Evolutionary conservation across 2,113 vertebrate species (phyloP).

Genomic region (Callochromis pleurospilus): DNA sequence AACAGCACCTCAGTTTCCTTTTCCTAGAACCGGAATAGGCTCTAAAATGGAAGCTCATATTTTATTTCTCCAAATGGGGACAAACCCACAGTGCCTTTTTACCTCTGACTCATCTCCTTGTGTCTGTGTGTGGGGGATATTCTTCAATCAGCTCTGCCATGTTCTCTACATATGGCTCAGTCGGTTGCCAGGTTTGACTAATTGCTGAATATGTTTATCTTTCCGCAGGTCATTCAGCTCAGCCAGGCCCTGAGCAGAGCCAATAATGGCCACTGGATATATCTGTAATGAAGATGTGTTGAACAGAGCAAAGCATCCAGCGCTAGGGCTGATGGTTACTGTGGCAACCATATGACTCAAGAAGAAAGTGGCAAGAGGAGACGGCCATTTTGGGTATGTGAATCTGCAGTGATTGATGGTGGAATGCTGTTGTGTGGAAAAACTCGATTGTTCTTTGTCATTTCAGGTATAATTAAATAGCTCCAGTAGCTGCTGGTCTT

Average conservation of each 20-base stretch:
- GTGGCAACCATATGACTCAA: conserved; percentile 30
- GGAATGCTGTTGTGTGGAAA: not conserved
- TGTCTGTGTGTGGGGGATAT: not conserved
- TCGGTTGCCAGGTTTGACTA: conserved; percentile 35
- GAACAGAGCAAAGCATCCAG: not conserved
- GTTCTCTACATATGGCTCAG: conserved; percentile 14
- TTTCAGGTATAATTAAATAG: not conserved
- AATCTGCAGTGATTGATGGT: not conserved
- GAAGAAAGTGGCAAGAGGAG: not conserved
- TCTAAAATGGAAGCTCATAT: not conserved
- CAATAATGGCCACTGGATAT: conserved; percentile 1
- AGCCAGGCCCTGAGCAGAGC: not conserved
- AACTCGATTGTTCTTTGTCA: not conserved
- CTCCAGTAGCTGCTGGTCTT: not conserved
- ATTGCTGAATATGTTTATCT: conserved; percentile 35
- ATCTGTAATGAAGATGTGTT: conserved; percentile 15
- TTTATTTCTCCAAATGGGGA: not conserved
- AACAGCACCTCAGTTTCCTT: not conserved
- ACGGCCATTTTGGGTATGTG: conserved; percentile 41
- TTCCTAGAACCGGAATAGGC: not conserved
- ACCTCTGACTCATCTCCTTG: conserved; percentile 33
- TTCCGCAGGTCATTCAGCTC: conserved; percentile 12
- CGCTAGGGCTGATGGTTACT: conserved; percentile 8
- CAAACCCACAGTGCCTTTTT: not conserved
- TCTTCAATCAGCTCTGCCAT: not conserved